Evolutionary conservation across 2,888 invertebrate genomes (phyloP).

Genomic region (Tachystola acroxantha): DNA sequence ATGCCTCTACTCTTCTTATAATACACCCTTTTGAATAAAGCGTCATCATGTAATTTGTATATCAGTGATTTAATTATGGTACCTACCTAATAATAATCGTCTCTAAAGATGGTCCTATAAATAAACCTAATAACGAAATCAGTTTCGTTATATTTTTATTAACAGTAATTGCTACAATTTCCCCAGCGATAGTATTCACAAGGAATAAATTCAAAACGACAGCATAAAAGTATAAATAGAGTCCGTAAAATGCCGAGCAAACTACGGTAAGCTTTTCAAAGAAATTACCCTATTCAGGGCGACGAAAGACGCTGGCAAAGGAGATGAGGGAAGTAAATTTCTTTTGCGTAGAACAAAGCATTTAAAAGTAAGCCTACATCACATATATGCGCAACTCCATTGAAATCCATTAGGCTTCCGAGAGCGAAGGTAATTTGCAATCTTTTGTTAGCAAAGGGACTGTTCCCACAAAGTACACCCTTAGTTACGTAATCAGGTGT

Average conservation of each 20-base stretch:
- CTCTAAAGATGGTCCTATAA: background rate
- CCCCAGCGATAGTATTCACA: slow-evolving; percentile 15
- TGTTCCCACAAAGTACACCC: slow-evolving; percentile 45
- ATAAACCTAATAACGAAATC: background rate
- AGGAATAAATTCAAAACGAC: slow-evolving; percentile 29
- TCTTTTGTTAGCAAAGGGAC: slow-evolving; percentile 62
- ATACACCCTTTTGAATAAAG: too few relatives aligned
- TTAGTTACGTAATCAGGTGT: slow-evolving; percentile 45
- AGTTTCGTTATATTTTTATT: background rate
- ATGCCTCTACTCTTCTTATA: too few relatives aligned
- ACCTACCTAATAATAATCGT: background rate
- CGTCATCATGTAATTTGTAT: too few relatives aligned
- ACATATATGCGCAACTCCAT: slow-evolving; percentile 64
- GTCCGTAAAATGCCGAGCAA: slow-evolving; percentile 31
- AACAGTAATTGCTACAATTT: slow-evolving; percentile 11
- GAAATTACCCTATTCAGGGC: slow-evolving; percentile 56
- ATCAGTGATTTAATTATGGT: background rate
- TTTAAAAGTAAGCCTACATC: slow-evolving; percentile 60
- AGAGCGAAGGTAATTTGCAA: slow-evolving; percentile 61
- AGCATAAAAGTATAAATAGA: slow-evolving; percentile 30
- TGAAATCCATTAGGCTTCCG: slow-evolving; percentile 66
- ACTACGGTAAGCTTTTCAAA: slow-evolving; percentile 47
- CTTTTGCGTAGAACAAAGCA: slow-evolving; percentile 66
- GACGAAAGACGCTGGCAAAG: slow-evolving; percentile 51
- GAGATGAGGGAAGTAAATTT: slow-evolving; percentile 58